phyloP scores from a whole-genome alignment of 2,113 vertebrate genomes.

The Microcebus lehilahytsara region DNA sequence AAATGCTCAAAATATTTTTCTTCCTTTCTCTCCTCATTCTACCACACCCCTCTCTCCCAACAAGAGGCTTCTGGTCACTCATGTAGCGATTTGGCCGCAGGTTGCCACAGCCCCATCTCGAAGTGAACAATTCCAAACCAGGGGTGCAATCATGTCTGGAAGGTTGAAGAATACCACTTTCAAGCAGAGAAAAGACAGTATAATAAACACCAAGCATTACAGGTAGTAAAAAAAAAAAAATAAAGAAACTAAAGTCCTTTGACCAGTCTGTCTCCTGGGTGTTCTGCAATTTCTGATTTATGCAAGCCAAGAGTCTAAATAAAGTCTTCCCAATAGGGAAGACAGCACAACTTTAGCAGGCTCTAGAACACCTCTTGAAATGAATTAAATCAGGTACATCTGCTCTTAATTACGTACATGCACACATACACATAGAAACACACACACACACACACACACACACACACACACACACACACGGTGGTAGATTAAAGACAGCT shows the following conservation, averaged over 20 bases:
- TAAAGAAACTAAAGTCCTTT: slow-evolving; percentile 38
- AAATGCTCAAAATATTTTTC: background rate
- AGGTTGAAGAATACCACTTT: background rate
- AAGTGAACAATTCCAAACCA: background rate
- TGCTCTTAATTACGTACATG: slow-evolving; percentile 51
- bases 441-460: background rate
- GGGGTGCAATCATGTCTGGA: background rate
- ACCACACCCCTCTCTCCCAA: background rate
- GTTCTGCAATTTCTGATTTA: slow-evolving; percentile 29
- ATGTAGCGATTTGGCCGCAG: background rate
- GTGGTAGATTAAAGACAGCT: slow-evolving; percentile 55
- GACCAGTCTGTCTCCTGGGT: background rate
- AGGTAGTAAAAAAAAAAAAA: background rate
- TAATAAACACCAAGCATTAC: background rate
- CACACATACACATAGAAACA: background rate
- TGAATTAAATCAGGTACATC: slow-evolving; percentile 56
- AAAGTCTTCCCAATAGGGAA: background rate
- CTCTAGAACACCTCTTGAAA: slow-evolving; percentile 50
- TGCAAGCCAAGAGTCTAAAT: slow-evolving; percentile 32
- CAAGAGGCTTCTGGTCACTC: background rate
- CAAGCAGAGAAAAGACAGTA: background rate
- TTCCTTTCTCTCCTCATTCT: background rate
- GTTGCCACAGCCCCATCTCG: background rate
- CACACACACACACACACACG: background rate
- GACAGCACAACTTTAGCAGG: slow-evolving; percentile 35